A percentile compares a stretch with the other conserved stretches of the same genome.
Conservation (phyloP, 2,113 vertebrate species). For the Phylloscopus whistleri region DNA sequence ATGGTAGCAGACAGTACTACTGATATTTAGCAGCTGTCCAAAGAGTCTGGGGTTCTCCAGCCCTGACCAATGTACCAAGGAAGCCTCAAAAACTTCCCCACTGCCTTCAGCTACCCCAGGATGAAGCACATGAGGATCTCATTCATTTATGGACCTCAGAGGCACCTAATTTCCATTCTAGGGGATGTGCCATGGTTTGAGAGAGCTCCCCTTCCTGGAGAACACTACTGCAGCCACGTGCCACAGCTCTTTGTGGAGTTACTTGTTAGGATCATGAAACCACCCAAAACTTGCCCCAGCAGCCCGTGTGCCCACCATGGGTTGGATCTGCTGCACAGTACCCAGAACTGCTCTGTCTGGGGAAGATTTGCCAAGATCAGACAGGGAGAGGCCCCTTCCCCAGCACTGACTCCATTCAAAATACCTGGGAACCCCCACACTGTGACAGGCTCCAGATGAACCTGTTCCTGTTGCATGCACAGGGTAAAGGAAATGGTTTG, state of each 20-base stretch:
- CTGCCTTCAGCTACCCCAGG: background rate
- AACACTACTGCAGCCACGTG: background rate
- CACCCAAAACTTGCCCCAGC: background rate
- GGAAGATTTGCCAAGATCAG: background rate
- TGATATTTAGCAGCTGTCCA: background rate
- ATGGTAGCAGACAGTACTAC: rapidly evolving
- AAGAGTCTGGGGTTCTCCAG: background rate
- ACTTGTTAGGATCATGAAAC: background rate
- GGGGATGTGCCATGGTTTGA: too few species aligned
- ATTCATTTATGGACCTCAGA: background rate
- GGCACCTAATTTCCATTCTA: background rate
- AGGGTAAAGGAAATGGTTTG: background rate
- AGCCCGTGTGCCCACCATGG: rapidly evolving
- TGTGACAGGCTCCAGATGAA: background rate
- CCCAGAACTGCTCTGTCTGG: background rate
- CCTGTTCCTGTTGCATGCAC: rapidly evolving
- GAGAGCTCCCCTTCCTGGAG: background rate
- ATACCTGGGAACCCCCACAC: background rate
- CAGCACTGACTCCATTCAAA: too few species aligned
- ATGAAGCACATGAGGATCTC: background rate
- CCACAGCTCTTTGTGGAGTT: background rate
- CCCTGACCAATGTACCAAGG: rapidly evolving
- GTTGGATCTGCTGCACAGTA: background rate
- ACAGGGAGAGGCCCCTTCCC: background rate
- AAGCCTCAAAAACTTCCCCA: background rate